Conservation (phyloP, 2,113 vertebrate genomes). For the Microcebus lehilahytsara region DNA sequence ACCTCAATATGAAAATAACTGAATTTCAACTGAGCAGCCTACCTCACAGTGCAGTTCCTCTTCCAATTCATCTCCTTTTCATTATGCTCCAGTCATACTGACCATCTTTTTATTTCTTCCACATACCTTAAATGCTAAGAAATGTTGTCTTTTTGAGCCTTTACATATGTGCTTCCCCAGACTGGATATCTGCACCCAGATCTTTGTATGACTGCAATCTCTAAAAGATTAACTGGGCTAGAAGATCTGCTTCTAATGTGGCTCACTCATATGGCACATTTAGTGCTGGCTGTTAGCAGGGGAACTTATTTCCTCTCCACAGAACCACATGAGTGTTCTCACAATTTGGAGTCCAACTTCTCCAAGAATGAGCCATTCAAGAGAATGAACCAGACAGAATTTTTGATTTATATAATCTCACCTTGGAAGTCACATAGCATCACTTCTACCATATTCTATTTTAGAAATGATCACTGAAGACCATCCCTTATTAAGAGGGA, state of each 20-base stretch:
- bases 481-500: background rate
- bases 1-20: slow-evolving; percentile 45
- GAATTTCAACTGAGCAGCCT: background rate
- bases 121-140: background rate
- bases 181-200: background rate
- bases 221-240: background rate
- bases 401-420: background rate
- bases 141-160: background rate
- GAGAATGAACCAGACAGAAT: background rate
- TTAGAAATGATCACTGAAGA: background rate
- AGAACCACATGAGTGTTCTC: background rate
- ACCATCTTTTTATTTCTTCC: background rate
- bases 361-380: background rate
- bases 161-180: background rate
- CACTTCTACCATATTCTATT: background rate
- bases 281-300: background rate
- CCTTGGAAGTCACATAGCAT: background rate
- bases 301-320: background rate
- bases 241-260: background rate
- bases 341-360: background rate
- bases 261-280: background rate
- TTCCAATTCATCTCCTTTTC: background rate
- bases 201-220: background rate
- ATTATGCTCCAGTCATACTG: background rate
- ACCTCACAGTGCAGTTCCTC: background rate